These are phyloP conservation scores for Hassar affinis DNA, from an alignment of 2,113 vertebrate species.

Conservation along the genomic window DNA sequence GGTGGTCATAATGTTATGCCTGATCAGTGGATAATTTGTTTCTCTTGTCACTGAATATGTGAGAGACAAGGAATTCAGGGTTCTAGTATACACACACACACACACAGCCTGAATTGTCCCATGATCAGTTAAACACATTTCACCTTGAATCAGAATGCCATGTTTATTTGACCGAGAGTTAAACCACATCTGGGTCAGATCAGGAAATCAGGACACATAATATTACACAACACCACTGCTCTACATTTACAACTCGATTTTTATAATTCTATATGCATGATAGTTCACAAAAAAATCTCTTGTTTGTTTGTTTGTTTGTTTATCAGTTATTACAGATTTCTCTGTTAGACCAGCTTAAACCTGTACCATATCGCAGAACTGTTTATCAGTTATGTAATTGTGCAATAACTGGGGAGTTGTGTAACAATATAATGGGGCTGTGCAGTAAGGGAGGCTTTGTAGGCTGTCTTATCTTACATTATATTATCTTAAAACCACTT, in stretches of 20 bases:
- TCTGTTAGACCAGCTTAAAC: neutral
- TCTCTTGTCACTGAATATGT: neutral
- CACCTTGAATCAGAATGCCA: constrained; percentile 10
- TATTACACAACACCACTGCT: neutral
- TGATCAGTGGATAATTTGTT: no score
- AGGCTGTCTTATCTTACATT: no score
- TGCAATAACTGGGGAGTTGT: neutral
- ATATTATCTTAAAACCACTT: neutral
- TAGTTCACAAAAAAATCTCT: neutral
- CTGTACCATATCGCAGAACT: neutral
- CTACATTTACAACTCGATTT: neutral
- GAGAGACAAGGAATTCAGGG: neutral
- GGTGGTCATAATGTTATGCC: no score
- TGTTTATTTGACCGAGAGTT: constrained; percentile 19
- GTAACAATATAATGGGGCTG: neutral
- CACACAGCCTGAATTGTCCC: neutral
- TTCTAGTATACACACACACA: constrained; percentile 3
- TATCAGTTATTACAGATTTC: neutral
- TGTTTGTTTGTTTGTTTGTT: neutral
- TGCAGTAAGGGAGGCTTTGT: no score
- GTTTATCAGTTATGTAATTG: neutral
- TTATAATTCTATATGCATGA: neutral
- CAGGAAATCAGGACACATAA: neutral
- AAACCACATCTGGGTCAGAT: constrained; percentile 14
- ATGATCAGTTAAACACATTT: neutral